Evolutionary conservation across 2,888 invertebrate genomes (phyloP), one percentile per base, ranked within the genome.

Genomic region (Microdon myrmicae): DNA sequence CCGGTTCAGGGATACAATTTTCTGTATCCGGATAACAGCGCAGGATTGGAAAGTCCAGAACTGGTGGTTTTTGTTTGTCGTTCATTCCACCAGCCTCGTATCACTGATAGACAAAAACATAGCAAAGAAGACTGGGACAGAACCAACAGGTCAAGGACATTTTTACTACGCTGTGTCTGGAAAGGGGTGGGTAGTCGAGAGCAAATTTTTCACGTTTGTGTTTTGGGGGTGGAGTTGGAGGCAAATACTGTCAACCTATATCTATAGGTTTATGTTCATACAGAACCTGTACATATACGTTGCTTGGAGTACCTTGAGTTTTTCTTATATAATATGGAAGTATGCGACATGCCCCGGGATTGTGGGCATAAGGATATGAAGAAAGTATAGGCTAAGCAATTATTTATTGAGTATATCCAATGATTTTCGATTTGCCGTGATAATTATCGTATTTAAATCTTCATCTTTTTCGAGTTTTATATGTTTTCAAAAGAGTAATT

Each of bases 81-180:
- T 22, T 34, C 39, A 31, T 29, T 29, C 19, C 35, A 38, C 34
- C 53, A 39, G 34, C 41, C 35, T 47, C 20, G 51, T n/a, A n/a
- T 51, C 53, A 47, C 53, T 64, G 64, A 58, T 37, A 64, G 51
- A 58, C 64, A 32, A 43, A 23, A 55, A 32, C 39, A 41, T 23
- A 43, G 10, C 31, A 59, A 54, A 51, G 37, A 20, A 28, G 51
- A 51, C 41, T 38, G 47, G 41, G 31, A 32, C 31, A 58, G n/a
- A n/a, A 31, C 58, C 37, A 64, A 23, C 64, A 53, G 64, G 64
- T 64, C 64, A 64, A 64, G 64, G 64, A 64, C 64, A 58, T 20
- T 64, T 64, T 64, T 64, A 64, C 64, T 64, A 64, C 53, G 51
- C 28, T 45, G 32, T 58, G 51, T 64, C 64, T 58, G 45, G 44